Percentiles rank a stretch among this genome's conserved stretches.
Conservation (phyloP, 2,113 vertebrate species). For the Planiliza haematocheilus region DNA sequence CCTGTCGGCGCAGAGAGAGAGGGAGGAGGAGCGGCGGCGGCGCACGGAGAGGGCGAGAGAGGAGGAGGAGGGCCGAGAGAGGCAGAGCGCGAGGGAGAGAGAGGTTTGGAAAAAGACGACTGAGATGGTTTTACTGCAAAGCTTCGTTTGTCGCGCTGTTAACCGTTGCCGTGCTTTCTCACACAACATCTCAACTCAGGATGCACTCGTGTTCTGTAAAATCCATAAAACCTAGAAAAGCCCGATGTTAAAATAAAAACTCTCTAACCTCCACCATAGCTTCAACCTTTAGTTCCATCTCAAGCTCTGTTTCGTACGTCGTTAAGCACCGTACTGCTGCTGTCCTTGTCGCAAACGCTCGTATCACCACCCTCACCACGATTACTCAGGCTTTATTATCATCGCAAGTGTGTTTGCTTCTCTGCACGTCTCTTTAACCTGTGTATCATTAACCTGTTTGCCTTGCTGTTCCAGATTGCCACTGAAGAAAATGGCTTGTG, state of each 20-base stretch:
- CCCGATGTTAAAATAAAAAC: neutral
- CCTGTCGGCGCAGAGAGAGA: constrained; percentile 79
- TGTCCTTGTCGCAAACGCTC: constrained; percentile 43
- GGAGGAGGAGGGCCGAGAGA: constrained; percentile 66
- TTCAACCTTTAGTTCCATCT: neutral
- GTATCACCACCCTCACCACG: constrained; percentile 34
- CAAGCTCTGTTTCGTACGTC: neutral
- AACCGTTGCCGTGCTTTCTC: constrained; percentile 38
- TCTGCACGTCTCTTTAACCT: constrained; percentile 68
- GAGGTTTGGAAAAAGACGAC: constrained; percentile 82
- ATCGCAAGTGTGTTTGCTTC: constrained; percentile 51
- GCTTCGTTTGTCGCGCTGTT: constrained; percentile 28
- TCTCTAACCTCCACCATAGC: constrained; percentile 47
- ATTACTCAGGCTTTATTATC: constrained; percentile 38
- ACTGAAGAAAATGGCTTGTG: constrained; percentile 83
- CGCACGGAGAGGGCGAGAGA: constrained; percentile 57
- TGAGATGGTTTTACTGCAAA: constrained; percentile 32
- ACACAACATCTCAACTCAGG: neutral
- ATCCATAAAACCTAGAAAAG: neutral
- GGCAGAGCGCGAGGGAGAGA: constrained; percentile 75
- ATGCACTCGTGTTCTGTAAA: neutral
- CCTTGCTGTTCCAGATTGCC: constrained; percentile 98
- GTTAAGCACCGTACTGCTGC: constrained; percentile 1
- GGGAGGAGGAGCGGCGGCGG: constrained; percentile 66
- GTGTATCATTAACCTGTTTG: constrained; percentile 94